These are phyloP conservation scores for Timema cristinae DNA, from an alignment of 2,888 invertebrate genomes.

Conservation along the genomic window DNA sequence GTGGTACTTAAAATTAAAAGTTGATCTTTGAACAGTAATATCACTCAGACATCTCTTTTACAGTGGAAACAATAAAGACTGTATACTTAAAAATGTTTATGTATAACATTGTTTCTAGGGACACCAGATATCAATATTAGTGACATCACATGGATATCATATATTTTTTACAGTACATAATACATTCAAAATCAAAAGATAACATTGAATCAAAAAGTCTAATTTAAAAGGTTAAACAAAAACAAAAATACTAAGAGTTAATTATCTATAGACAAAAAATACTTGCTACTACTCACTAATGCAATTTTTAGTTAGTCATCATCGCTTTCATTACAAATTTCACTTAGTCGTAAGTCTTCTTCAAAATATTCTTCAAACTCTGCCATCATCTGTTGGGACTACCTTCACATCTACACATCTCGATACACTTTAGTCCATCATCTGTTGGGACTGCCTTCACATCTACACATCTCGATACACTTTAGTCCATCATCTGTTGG, in stretches of 20 bases:
- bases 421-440: too few relatives aligned
- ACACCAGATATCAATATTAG: neutral
- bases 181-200: neutral
- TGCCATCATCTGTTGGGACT: too few relatives aligned
- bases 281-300: neutral
- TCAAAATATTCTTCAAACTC: neutral
- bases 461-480: too few relatives aligned
- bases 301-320: neutral
- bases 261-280: neutral
- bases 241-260: neutral
- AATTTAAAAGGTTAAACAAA: neutral
- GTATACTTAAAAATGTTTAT: neutral
- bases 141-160: too few relatives aligned
- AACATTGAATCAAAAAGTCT: neutral
- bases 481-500: too few relatives aligned
- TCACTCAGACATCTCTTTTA: neutral
- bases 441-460: too few relatives aligned
- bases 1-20: too few relatives aligned
- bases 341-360: slow-evolving; percentile 8
- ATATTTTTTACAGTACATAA: too few relatives aligned
- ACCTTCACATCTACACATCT: too few relatives aligned
- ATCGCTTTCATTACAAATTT: neutral
- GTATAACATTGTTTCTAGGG: neutral
- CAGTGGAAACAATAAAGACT: neutral
- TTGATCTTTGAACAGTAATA: too few relatives aligned